These are phyloP conservation scores for Drosophila demipolita DNA, from an alignment of 2,888 invertebrate species.

Conservation along the genomic window DNA sequence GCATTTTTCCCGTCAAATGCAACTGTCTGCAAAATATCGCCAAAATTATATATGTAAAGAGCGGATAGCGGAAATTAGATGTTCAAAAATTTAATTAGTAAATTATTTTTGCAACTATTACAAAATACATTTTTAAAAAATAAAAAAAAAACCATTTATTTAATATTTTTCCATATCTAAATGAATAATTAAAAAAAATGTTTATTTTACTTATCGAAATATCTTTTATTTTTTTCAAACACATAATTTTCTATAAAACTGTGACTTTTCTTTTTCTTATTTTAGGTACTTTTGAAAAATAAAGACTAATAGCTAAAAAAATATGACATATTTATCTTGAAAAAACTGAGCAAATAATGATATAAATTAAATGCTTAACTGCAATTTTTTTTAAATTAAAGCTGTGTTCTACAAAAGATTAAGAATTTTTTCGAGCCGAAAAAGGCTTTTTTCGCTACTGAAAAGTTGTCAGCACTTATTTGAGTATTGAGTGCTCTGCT, in stretches of 20 bases:
- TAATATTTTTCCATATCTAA: too few species aligned
- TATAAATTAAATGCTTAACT: neutral
- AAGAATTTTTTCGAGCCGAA: neutral
- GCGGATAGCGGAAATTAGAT: neutral
- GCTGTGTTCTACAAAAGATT: neutral
- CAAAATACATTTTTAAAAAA: too few species aligned
- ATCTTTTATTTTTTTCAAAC: too few species aligned
- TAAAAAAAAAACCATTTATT: too few species aligned
- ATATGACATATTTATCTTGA: neutral
- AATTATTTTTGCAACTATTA: neutral
- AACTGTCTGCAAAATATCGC: neutral
- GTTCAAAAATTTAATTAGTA: too few species aligned
- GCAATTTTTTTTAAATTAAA: neutral
- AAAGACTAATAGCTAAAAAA: neutral
- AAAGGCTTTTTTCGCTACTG: neutral
- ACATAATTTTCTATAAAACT: too few species aligned
- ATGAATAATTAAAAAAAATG: too few species aligned
- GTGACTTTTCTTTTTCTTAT: too few species aligned
- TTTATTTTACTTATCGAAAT: too few species aligned
- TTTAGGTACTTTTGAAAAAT: neutral
- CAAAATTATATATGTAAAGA: neutral
- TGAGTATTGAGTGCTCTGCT: neutral
- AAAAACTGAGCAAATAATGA: neutral
- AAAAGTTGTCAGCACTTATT: neutral
- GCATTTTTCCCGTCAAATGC: neutral